phyloP scores from a whole-genome alignment of 2,113 vertebrate genomes.

The Gavialis gangeticus region DNA sequence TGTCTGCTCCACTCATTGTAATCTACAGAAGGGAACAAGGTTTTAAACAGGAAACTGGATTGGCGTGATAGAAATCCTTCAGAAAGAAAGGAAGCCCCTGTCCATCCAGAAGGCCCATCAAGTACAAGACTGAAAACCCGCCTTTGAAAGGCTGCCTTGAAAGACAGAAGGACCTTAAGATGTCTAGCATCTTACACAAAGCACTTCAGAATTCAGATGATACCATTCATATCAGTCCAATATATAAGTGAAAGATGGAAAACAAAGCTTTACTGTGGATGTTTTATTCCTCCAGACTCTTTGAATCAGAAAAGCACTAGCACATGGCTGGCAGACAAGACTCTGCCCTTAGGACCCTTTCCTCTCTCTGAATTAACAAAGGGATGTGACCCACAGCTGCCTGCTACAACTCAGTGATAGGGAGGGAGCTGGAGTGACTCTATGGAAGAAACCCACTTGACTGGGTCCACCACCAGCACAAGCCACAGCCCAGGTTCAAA shows the following conservation, averaged over 20 bases:
- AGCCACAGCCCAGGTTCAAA: neutral
- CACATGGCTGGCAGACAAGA: neutral
- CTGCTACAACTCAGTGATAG: neutral
- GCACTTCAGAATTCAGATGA: neutral
- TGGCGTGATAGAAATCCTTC: neutral
- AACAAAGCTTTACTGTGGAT: neutral
- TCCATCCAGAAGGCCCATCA: neutral
- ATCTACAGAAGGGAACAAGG: conserved; percentile 66
- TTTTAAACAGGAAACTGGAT: neutral
- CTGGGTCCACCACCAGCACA: neutral
- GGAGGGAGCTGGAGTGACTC: neutral
- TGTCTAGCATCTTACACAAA: neutral
- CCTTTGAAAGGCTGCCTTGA: neutral
- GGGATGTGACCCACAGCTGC: neutral
- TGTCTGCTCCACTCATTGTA: conserved; percentile 91
- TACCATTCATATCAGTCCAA: neutral
- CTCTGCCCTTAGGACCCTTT: neutral
- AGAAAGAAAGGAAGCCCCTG: neutral
- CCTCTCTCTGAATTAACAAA: neutral
- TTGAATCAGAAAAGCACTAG: neutral
- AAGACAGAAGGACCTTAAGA: neutral
- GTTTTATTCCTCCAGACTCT: neutral
- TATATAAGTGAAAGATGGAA: neutral
- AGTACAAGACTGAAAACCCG: neutral
- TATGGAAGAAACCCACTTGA: neutral